Conservation (phyloP, 2,113 vertebrate species). For the Notechis scutatus region DNA sequence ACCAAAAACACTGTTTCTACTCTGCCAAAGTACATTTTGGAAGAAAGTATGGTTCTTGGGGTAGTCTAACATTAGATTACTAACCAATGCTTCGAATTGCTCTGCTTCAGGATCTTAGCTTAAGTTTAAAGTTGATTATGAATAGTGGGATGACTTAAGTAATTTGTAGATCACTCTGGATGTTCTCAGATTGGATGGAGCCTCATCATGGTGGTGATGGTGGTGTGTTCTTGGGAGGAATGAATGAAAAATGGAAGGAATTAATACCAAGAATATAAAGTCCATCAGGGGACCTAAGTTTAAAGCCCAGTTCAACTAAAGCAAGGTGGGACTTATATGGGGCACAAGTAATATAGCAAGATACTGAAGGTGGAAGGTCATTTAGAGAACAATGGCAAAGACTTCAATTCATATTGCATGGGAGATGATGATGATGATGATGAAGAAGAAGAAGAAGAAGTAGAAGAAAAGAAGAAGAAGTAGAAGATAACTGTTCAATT, state of each 20-base stretch:
- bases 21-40: background rate
- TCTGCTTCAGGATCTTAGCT: background rate
- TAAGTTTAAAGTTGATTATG: background rate
- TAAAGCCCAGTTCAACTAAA: background rate
- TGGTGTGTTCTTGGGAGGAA: background rate
- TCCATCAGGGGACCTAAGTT: background rate
- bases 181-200: background rate
- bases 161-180: background rate
- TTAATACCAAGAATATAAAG: background rate
- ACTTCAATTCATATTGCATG: background rate
- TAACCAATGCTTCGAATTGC: background rate
- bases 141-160: background rate
- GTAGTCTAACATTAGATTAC: background rate
- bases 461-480: too few relatives aligned
- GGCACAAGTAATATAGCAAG: background rate
- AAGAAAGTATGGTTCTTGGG: background rate
- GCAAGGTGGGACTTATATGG: background rate
- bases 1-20: background rate
- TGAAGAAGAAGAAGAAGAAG: too few relatives aligned
- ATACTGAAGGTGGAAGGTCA: background rate
- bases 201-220: background rate
- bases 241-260: background rate
- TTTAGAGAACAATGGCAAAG: background rate
- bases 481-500: background rate
- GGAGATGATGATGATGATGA: too few relatives aligned